These are phyloP conservation scores for Mesocentrotus franciscanus DNA, from an alignment of 53 echinoderm and acorn worm species.

Conservation along the genomic window DNA sequence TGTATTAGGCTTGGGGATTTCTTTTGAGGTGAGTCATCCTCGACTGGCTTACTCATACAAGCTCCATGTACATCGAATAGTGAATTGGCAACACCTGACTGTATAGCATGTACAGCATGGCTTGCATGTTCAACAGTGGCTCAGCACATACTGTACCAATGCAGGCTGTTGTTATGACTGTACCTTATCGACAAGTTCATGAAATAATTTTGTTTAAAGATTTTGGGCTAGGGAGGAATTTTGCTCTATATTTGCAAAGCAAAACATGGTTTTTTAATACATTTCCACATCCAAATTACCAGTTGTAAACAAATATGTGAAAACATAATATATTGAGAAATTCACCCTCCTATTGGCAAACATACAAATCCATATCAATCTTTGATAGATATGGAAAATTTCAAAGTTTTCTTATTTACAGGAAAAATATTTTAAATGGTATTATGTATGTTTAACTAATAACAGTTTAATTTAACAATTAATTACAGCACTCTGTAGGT, in stretches of 20 bases:
- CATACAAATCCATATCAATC: too few species aligned
- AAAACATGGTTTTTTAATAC: background rate
- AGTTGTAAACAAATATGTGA: background rate
- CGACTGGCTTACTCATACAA: background rate
- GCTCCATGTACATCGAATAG: background rate
- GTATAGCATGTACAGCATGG: background rate
- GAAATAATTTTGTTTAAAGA: background rate
- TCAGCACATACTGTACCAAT: background rate
- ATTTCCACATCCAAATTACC: background rate
- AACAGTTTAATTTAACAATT: too few species aligned
- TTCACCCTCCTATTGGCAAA: too few species aligned
- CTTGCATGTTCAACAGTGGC: background rate
- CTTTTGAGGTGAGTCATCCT: slow-evolving; percentile 1
- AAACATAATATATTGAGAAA: background rate
- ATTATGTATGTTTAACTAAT: too few species aligned
- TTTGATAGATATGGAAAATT: too few species aligned
- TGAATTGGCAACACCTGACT: background rate
- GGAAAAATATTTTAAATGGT: too few species aligned
- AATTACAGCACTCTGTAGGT: too few species aligned
- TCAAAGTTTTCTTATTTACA: too few species aligned
- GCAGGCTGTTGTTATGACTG: background rate
- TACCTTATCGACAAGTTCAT: background rate
- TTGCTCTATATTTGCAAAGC: background rate
- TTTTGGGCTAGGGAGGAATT: background rate
- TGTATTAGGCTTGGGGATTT: slow-evolving; percentile 15